Conservation (phyloP, 2,797 vertebrate species). For the Gallinago solitaria region DNA sequence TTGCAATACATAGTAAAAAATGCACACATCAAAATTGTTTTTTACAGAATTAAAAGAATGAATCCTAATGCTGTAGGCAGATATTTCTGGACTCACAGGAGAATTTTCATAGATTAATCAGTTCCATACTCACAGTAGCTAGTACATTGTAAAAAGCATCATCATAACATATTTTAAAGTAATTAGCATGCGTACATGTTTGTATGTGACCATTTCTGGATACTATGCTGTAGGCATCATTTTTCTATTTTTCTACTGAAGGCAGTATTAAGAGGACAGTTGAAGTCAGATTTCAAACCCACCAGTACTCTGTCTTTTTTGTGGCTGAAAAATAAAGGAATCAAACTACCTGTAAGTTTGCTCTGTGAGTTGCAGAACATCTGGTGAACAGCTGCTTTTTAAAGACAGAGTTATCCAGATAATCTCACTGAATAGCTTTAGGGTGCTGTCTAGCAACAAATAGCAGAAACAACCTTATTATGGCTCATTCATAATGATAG, state of each 20-base stretch:
- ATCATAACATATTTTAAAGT: background rate
- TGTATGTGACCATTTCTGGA: background rate
- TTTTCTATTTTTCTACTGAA: background rate
- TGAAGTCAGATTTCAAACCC: background rate
- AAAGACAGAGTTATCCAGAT: constrained; percentile 12
- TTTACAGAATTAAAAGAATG: background rate
- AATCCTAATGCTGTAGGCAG: background rate
- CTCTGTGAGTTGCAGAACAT: background rate
- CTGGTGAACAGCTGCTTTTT: constrained; percentile 55
- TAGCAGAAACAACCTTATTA: background rate
- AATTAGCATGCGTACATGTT: background rate
- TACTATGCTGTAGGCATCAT: background rate
- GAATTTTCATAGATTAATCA: background rate
- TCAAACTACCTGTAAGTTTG: constrained; percentile 32
- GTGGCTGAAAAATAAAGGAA: background rate
- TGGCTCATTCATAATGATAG: background rate
- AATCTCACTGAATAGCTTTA: constrained; percentile 31
- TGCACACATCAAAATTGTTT: background rate
- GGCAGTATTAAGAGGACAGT: background rate
- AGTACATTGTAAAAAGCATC: background rate
- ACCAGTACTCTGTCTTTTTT: background rate
- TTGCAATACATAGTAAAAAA: background rate
- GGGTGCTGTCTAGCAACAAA: constrained; percentile 46
- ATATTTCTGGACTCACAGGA: background rate
- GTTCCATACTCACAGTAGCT: background rate